A percentile compares a stretch with the other conserved stretches of the same genome.
phyloP scores from a whole-genome alignment of 2,113 vertebrate genomes.

The Mesitornis unicolor region DNA sequence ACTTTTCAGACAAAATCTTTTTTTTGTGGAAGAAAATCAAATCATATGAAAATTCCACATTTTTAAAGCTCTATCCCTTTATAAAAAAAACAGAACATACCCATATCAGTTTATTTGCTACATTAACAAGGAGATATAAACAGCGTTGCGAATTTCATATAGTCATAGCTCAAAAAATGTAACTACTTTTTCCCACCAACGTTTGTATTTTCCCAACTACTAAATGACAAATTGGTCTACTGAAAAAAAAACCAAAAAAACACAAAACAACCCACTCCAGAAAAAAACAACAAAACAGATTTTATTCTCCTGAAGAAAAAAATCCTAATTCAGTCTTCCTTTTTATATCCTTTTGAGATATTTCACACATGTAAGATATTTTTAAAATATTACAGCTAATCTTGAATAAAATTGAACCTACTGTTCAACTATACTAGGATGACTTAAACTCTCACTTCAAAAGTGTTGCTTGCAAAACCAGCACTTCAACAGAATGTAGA shows the following conservation, averaged over 20 bases:
- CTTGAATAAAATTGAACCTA: background rate
- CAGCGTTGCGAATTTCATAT: background rate
- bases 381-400: background rate
- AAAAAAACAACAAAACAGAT: background rate
- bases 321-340: background rate
- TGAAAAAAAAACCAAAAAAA: no score
- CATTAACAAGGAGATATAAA: background rate
- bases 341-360: background rate
- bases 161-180: background rate
- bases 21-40: background rate
- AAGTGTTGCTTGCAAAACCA: background rate
- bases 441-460: background rate
- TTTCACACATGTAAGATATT: background rate
- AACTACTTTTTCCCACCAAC: background rate
- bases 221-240: background rate
- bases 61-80: background rate
- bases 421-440: background rate
- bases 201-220: background rate
- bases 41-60: background rate
- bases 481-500: background rate
- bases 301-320: background rate
- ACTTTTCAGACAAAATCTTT: background rate
- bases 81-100: background rate
- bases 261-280: rapidly evolving
- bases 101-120: background rate